phyloP scores from a whole-genome alignment of 2,797 vertebrate species.

The Paratrypauchen microcephalus region DNA sequence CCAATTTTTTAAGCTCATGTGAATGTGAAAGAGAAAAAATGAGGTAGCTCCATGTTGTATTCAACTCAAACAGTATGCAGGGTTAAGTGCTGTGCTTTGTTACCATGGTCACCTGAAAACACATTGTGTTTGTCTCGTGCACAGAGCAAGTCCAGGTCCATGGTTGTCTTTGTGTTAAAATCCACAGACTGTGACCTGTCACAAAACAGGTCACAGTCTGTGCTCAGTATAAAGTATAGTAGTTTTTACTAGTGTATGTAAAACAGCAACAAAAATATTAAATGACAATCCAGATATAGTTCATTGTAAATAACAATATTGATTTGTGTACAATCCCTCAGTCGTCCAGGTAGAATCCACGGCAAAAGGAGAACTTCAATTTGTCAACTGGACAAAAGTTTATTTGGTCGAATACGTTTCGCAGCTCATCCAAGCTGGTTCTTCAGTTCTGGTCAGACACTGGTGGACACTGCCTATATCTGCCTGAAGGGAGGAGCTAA shows the following conservation, averaged over 20 bases:
- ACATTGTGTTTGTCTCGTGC: slow-evolving; percentile 67
- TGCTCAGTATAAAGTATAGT: too few relatives aligned
- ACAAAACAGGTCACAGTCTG: too few relatives aligned
- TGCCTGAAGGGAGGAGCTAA: too few relatives aligned
- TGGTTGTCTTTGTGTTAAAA: slow-evolving; percentile 1
- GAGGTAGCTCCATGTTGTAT: slow-evolving; percentile 26
- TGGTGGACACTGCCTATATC: too few relatives aligned
- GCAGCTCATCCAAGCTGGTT: too few relatives aligned
- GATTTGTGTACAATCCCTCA: too few relatives aligned
- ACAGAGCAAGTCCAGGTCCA: slow-evolving; percentile 27
- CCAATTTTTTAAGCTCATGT: slow-evolving; percentile 18
- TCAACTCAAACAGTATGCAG: slow-evolving; percentile 61
- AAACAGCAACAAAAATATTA: background rate
- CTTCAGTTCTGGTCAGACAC: too few relatives aligned
- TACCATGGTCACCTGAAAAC: slow-evolving; percentile 91
- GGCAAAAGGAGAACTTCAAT: too few relatives aligned
- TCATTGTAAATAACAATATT: too few relatives aligned
- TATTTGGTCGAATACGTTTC: too few relatives aligned
- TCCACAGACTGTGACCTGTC: background rate
- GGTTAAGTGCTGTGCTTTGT: slow-evolving; percentile 83
- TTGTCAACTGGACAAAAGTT: too few relatives aligned
- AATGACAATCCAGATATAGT: background rate
- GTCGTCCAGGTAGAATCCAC: too few relatives aligned
- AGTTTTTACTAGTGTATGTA: background rate
- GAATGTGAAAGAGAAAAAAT: slow-evolving; percentile 17